Evolutionary conservation across 2,113 vertebrate species (phyloP), one percentile per base, ranked within the genome.

Genomic region (Epinephelus cyanopodus): DNA sequence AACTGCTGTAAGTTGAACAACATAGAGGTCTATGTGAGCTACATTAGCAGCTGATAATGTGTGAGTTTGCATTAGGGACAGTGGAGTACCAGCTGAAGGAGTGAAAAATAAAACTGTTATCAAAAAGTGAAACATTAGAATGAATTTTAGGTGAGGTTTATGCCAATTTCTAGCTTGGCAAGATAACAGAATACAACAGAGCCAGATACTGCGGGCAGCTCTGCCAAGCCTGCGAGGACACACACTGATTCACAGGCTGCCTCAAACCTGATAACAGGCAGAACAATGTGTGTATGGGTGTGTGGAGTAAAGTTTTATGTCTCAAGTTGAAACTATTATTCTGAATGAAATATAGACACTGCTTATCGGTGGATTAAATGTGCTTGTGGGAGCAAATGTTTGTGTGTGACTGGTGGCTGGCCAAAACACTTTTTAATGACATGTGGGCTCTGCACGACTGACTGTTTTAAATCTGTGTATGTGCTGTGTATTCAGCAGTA

Each of bases 181-280:
- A 79, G 33, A 71, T 54, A 71, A 65, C 52, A 79, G 27, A 70
- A 61, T 65, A 74, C 48, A 65, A 23, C 29, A n/a, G 53, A 74
- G 69, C 65, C 53, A 60, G 70, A 79, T 69, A 74, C 25, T 27
- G 69, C 47, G 74, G 23, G 45, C 52, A 39, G 70, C 52, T 4
- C 29, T 69, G 79, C 80, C 75, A 82, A 79, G 47, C 39, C 21
- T 76, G 69, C 3, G 5, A 75, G 60, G 53, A 87, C 70, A 74
- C 84, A 86, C 79, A 79, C 65, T 79, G 64, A 86, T 53, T 66
- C 60, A 66, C 71, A 79, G 76, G 64, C 78, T 85, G 73, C 60
- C 64, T 69, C 37, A 25, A 54, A 57, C 33, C 27, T 62, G 76
- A 79, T 87, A 83, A 76, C 58, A 70, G 33, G 27, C 61, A 58